Percentiles rank a stretch among this genome's conserved stretches.
Evolutionary conservation across 2,888 invertebrate species (phyloP).

Genomic region (Periphyllus acericola): DNA sequence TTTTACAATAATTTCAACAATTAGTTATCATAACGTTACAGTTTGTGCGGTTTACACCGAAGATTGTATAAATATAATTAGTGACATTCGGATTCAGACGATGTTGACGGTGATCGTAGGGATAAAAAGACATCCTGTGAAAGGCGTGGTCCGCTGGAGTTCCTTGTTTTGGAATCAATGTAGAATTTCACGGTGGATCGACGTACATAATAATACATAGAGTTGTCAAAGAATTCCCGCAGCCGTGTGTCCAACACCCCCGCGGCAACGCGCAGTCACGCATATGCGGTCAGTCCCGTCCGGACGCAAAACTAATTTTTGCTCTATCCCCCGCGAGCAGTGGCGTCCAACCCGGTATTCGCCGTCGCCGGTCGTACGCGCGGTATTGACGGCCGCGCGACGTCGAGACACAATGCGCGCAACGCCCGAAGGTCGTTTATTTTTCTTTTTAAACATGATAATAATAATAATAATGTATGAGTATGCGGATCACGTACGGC

Average conservation of each 20-base stretch:
- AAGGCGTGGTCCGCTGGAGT: too few relatives aligned
- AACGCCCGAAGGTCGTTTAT: conserved; percentile 58
- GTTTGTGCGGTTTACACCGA: too few relatives aligned
- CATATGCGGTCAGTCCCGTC: not conserved
- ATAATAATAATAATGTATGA: too few relatives aligned
- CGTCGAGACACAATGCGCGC: conserved; percentile 49
- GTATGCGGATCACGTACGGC: conserved; percentile 56
- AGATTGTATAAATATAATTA: too few relatives aligned
- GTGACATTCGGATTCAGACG: too few relatives aligned
- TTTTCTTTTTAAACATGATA: conserved; percentile 49
- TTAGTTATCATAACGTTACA: too few relatives aligned
- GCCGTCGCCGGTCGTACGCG: conserved; percentile 13
- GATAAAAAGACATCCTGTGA: too few relatives aligned
- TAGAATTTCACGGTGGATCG: not conserved
- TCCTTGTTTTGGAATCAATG: too few relatives aligned
- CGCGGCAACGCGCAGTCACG: too few relatives aligned
- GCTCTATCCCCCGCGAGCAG: conserved; percentile 21
- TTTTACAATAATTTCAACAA: too few relatives aligned
- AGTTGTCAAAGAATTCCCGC: not conserved
- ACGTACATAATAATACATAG: too few relatives aligned
- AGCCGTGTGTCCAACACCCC: not conserved
- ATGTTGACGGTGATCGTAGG: too few relatives aligned
- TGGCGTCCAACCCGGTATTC: conserved; percentile 7
- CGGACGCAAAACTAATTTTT: conserved; percentile 50
- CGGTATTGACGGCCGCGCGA: conserved; percentile 30